Evolutionary conservation across 2,888 invertebrate species (phyloP), one percentile per base, ranked within the genome.

Genomic region (Amphipyra tragopoginis): DNA sequence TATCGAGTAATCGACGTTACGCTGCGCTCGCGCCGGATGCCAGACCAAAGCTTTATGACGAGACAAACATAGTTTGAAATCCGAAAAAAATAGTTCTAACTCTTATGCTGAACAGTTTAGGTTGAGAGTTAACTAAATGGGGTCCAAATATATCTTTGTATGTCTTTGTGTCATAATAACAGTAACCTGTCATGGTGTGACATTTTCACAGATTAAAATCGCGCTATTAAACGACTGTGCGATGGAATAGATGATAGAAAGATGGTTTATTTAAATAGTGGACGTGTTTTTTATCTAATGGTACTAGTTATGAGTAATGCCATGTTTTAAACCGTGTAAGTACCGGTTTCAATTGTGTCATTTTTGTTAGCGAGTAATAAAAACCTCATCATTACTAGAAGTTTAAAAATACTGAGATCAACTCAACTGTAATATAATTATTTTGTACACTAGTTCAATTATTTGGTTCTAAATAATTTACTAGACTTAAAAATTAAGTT

Each of bases 1-100:
- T 94, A 94, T 94, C 93, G 88, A 92, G 87, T 94, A 93, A 93
- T 93, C 93, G 92, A 86, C 89, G 91, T 87, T 86, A 89, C 87
- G 90, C 86, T 92, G 93, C 93, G 92, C 91, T 81, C 85, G 86
- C 92, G 93, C 90, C 91, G 93, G 92, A 92, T 92, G 93, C 90
- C 91, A 88, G 88, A 85, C 86, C 84, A 85, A 88, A 88, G 86
- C 77, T 81, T 76, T 81, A 82, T 80, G 80, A 79, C 71, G 62
- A 57, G 54, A 72, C 77, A 72, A 75, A 68, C 2, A 55, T 60
- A 59, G 14, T 26, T 34, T 6, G 13, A 15, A 38, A 36, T 9
- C 15, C 1, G 4, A 33, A 34, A 52, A 66, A 52, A 5, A 8
- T 38, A 36, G 49, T 60, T 29, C 74, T 43, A 67, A 64, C 73